Conservation (phyloP, 1,140 invertebrate species). For the Diachasmimorpha longicaudata region DNA sequence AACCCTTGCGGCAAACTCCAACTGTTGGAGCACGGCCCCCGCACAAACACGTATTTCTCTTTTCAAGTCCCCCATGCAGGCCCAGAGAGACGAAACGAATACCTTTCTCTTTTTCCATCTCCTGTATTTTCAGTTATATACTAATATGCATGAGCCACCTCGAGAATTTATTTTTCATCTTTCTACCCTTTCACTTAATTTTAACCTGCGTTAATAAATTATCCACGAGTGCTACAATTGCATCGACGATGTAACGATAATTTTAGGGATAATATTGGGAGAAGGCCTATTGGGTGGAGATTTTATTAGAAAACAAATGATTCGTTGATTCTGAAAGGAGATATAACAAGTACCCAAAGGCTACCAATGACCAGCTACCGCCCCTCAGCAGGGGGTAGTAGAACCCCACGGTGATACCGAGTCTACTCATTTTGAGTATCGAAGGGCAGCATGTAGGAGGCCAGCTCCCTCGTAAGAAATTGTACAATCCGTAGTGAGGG, state of each 20-base stretch:
- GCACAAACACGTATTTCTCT: slow-evolving; percentile 31
- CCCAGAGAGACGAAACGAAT: slow-evolving; percentile 7
- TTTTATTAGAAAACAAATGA: neutral
- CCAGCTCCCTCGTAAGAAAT: slow-evolving; percentile 1
- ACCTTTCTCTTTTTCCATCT: slow-evolving; percentile 30
- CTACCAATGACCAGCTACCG: neutral
- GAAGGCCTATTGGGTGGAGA: no score
- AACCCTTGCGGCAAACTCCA: slow-evolving; percentile 61
- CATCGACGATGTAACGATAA: no score
- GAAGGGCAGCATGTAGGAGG: neutral
- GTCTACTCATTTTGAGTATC: neutral
- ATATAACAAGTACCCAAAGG: neutral
- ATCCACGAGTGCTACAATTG: no score
- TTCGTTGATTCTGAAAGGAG: neutral
- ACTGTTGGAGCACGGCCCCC: slow-evolving; percentile 43
- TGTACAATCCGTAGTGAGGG: neutral
- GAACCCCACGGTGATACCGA: neutral
- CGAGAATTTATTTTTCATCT: neutral
- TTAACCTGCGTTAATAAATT: neutral
- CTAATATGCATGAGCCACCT: neutral
- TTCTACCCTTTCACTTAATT: neutral
- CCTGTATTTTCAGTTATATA: neutral
- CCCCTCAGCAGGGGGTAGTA: neutral
- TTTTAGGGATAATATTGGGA: no score
- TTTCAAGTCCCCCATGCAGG: slow-evolving; percentile 21